Evolutionary conservation across 2,113 vertebrate species (phyloP), one percentile per base, ranked within the genome.

Genomic region (Colossoma macropomum): DNA sequence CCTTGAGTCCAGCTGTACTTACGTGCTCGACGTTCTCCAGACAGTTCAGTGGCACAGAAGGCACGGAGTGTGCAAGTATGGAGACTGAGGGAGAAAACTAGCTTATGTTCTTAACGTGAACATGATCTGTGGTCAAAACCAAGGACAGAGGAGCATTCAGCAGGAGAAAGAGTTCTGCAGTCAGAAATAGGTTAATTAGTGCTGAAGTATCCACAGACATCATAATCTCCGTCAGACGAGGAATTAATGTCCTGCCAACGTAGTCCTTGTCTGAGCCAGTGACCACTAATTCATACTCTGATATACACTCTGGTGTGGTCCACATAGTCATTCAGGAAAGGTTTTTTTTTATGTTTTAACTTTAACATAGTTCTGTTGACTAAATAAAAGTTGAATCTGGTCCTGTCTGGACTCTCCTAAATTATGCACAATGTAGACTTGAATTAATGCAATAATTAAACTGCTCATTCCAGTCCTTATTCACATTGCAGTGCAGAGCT

Each of bases 181-280:
- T 83, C 66, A 23, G 23, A 71, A 71, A 71, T 70, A n/a, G 59
- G 59, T 62, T 62, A 62, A 27, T 62, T 62, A 62, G 59, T 62
- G 59, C 59, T 62, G 59, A 62, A 70, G 23, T 71, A 25, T 71
- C 28, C 21, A 71, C 23, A 71, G 41, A 71, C 68, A 71, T 71
- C 68, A 45, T 71, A 71, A 21, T 45, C 38, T 71, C 38, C 10
- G 23, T 71, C 34, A 71, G 41, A 71, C 34, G n/a, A 71, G 68
- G 38, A 71, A 71, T 71, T n/a, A 45, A 38, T 45, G 34, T 45
- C 23, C 21, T 69, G 32, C 19, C 63, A 66, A 19, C 34, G 21
- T 69, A 19, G 30, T 11, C 41, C 50, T 69, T 38, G 8, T 71
- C 25, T n/a, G 38, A 71, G 68, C 41, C 34, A 71, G 23, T 71